Evolutionary conservation across 1,140 invertebrate genomes (phyloP), one percentile per base, ranked within the genome.

Genomic region (Heliconius congener): DNA sequence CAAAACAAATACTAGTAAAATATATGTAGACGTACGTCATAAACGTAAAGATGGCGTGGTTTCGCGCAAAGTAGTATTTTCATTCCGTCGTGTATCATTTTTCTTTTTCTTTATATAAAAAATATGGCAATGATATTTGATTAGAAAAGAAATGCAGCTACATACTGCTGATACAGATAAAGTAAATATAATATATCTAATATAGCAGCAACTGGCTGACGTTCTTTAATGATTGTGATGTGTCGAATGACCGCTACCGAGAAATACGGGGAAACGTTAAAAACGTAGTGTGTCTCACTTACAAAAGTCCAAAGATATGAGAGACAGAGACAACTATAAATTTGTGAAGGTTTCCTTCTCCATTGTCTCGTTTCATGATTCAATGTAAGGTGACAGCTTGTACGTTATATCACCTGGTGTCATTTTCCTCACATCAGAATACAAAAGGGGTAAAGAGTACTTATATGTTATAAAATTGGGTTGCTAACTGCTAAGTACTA

Each of bases 351-450:
- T n/a, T 1, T 13, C 23, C 27, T 30, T 66, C 60, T 27, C 60
- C 60, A 66, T 66, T 66, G 60, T 66, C 60, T 66, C 60, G 60
- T 66, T 16, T 66, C 60, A 66, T 27, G 57, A 66, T 66, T 66
- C 60, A 66, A 66, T 66, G 60, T 66, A 66, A 66, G 60, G 60
- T 66, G 60, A 66, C 60, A 66, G 60, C 60, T 66, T 66, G 27
- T 66, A 66, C 16, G 60, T 66, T 27, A 66, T 66, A 66, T 66
- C 60, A 66, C 60, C 60, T 66, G 60, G 60, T 66, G 60, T 66
- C 60, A 66, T 66, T 66, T 66, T 66, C 23, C 60, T 30, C 60
- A 66, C 60, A 30, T 66, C 23, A 66, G 27, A 66, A 16, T 66
- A 66, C 60, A 66, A 66, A 66, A 66, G 60, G 60, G 60, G 27